Conservation (phyloP, 2,888 invertebrate species). For the Hoplodrina ambigua region DNA sequence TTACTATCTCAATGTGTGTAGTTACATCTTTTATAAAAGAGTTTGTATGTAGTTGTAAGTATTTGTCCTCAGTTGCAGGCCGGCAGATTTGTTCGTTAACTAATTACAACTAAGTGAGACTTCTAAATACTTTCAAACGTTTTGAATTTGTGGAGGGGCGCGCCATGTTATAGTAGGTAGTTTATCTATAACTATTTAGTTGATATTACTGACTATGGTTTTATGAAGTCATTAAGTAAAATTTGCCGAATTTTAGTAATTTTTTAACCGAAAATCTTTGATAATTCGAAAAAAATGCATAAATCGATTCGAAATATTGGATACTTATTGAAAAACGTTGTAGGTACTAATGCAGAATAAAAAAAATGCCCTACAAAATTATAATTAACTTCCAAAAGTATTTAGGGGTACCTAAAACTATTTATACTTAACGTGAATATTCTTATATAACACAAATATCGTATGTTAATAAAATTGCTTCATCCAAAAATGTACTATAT, state of each 20-base stretch:
- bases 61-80: no score
- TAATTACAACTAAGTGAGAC: no score
- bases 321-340: no score
- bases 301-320: conserved; percentile 12
- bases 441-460: background rate
- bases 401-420: background rate
- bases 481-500: conserved; percentile 40
- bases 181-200: conserved; percentile 20
- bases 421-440: background rate
- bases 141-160: no score
- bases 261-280: conserved; percentile 6
- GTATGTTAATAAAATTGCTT: conserved; percentile 11
- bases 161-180: no score
- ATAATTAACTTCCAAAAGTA: background rate
- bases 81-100: no score
- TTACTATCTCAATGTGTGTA: no score
- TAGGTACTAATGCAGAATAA: background rate
- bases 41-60: no score
- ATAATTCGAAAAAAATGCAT: conserved; percentile 1
- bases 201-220: conserved; percentile 3
- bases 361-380: background rate
- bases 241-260: background rate
- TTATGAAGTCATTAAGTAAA: conserved; percentile 8
- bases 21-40: no score
- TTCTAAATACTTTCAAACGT: no score